Conservation (phyloP, 2,113 vertebrate genomes). For the Calypte anna region DNA sequence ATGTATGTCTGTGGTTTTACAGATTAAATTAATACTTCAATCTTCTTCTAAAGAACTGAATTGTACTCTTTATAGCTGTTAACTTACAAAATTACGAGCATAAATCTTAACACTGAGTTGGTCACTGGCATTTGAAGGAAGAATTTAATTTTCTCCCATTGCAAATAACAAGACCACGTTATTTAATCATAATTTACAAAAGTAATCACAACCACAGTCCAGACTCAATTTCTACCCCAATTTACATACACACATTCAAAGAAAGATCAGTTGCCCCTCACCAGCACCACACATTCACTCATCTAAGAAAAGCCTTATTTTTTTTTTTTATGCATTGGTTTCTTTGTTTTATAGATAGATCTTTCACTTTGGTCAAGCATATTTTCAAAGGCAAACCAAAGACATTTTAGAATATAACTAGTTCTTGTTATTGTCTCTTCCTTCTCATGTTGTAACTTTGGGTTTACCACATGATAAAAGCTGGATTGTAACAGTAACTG, state of each 20-base stretch:
- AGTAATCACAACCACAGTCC: slow-evolving; percentile 36
- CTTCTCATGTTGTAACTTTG: not conserved
- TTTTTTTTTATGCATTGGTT: too few species aligned
- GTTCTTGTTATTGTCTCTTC: not conserved
- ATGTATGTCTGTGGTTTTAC: not conserved
- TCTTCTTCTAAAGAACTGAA: not conserved
- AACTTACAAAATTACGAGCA: not conserved
- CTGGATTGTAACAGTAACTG: not conserved
- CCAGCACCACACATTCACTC: not conserved
- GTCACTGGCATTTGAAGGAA: slow-evolving; percentile 23
- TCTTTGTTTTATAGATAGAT: not conserved
- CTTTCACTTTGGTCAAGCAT: not conserved
- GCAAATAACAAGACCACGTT: slow-evolving; percentile 3
- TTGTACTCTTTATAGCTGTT: not conserved
- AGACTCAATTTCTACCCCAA: not conserved
- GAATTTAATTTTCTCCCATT: slow-evolving; percentile 18
- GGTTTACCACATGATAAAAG: not conserved
- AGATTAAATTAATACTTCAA: slow-evolving; percentile 11
- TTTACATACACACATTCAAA: not conserved
- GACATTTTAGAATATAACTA: not conserved
- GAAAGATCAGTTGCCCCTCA: not conserved
- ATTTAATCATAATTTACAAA: slow-evolving; percentile 38
- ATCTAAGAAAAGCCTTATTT: not conserved
- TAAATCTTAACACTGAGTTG: slow-evolving; percentile 1
- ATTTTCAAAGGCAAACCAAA: slow-evolving; percentile 8